Base-by-base conservation (phyloP, 2,797 vertebrate species). In the Sebastes reedi region DNA sequence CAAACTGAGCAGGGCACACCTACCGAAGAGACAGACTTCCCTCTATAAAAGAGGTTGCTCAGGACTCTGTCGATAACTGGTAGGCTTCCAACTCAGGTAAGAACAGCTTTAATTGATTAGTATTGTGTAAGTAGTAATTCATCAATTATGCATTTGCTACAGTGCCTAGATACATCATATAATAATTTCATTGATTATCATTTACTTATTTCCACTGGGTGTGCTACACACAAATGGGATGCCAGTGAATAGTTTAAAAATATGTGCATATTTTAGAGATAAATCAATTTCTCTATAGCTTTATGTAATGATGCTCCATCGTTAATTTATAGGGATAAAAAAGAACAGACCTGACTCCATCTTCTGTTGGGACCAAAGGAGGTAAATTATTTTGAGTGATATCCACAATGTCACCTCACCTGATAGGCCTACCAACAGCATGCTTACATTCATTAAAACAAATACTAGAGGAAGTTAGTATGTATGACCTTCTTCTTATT, bases 1-100 rank as follows among this genome's bases (percentile, higher is more conserved):
- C 92, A 93, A 88, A 91, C 8, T 80, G 61, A 91, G 92, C 79
- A 79, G 74, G 90, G 74, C 89, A 90, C 89, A 91, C 89, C 90
- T 89, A 87, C 91, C 68, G 25, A 75, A 70, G 16, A 91, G 75
- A 87, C 83, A 80, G 80, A 72, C 84, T 67, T 68, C 24, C 78
- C 67, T 77, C 80, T 93, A 93, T 93, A 93, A 91, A 92, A 91
- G 86, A 89, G 34, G 5, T 60, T 67, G 68, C 62, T 78, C 18
- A 24, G 56, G 25, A 71, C 80, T 61, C 18, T 64, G 65, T 27
- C 16, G n/a, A 79, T 83, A 87, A 83, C 81, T 90, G 88, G 59
- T 81, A 81, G 80, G 86, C 80, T 81, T 90, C 81, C 82, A 91
- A 29, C 78, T 80, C 82, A 88, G 90, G 91, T 92, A 56, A 78